A percentile compares a stretch with the other conserved stretches of the same genome.
These are phyloP conservation scores for Diarsia mendica DNA, from an alignment of 2,888 invertebrate genomes.

Conservation along the genomic window DNA sequence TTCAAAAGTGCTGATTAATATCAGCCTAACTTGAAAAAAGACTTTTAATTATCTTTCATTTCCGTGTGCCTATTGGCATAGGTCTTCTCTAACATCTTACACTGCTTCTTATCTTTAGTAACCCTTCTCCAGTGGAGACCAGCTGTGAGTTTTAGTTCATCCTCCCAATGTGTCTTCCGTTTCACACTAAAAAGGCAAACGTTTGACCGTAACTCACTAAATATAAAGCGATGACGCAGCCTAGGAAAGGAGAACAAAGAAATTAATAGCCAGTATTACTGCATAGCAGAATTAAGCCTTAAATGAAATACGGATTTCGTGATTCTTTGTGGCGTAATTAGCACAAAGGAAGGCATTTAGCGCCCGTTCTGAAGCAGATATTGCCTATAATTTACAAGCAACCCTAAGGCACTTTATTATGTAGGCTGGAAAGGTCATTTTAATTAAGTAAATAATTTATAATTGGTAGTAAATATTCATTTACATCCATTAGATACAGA, in stretches of 20 bases:
- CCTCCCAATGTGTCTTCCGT: too few species aligned
- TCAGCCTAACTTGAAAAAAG: too few species aligned
- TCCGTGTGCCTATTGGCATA: too few species aligned
- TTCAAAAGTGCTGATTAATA: too few species aligned
- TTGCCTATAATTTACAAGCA: not conserved
- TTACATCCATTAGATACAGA: not conserved
- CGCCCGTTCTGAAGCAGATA: not conserved
- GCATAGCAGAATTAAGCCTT: constrained; percentile 4
- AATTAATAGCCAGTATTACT: not conserved
- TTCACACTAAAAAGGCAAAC: not conserved
- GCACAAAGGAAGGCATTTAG: not conserved
- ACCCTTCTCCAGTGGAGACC: too few species aligned
- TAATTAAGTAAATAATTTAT: not conserved
- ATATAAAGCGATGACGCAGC: not conserved
- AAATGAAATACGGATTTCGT: constrained; percentile 16
- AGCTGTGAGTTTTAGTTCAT: too few species aligned
- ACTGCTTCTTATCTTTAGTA: too few species aligned
- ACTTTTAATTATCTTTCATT: too few species aligned
- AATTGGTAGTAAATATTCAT: not conserved
- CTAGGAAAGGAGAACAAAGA: not conserved
- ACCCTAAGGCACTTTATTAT: not conserved
- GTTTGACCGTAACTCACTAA: not conserved
- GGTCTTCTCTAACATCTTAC: too few species aligned
- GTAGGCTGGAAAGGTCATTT: not conserved
- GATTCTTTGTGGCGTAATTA: constrained; percentile 1